Conservation (phyloP, 2,797 vertebrate species). For the Vespertilio murinus region DNA sequence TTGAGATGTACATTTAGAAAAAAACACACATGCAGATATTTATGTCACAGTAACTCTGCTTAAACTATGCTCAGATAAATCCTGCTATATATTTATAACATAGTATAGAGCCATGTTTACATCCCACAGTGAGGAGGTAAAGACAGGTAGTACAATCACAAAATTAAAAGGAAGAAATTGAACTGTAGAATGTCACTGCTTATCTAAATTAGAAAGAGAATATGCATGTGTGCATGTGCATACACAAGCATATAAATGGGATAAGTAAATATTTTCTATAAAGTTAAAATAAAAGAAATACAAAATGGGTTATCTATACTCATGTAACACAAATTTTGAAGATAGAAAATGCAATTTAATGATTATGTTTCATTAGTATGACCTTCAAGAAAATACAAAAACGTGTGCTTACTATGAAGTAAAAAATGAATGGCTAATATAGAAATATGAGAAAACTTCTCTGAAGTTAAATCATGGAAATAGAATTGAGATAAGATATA, state of each 20-base stretch:
- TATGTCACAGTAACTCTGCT: not conserved
- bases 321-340: not conserved
- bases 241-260: not conserved
- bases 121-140: not conserved
- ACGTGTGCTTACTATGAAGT: not conserved
- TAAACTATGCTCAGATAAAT: conserved; percentile 6
- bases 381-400: not conserved
- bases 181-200: not conserved
- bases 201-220: not conserved
- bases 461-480: not conserved
- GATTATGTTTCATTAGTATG: not conserved
- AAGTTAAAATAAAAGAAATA: not conserved
- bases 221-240: not conserved
- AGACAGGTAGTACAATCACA: not conserved
- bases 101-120: not conserved
- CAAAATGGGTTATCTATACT: not conserved
- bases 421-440: not conserved
- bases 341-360: not conserved
- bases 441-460: not conserved
- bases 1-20: not conserved
- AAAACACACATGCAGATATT: not conserved
- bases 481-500: not conserved
- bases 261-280: not conserved
- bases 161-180: not conserved
- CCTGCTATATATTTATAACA: not conserved